A percentile compares a stretch with the other conserved stretches of the same genome.
phyloP scores from a whole-genome alignment of 2,113 vertebrate species.

The Lophius piscatorius region DNA sequence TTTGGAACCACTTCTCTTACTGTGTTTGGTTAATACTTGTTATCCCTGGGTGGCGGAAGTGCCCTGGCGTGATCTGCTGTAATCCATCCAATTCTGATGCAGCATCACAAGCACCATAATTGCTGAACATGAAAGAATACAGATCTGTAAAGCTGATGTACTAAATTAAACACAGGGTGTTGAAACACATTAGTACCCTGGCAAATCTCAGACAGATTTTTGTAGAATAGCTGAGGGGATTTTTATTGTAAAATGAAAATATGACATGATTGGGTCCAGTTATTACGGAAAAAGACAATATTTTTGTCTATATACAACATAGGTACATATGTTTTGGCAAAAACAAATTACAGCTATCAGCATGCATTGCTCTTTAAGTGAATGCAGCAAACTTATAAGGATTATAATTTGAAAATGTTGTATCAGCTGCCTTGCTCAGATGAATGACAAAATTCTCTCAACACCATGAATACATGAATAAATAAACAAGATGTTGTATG shows the following conservation, averaged over 20 bases:
- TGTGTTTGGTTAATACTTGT: constrained; percentile 27
- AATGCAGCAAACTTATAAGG: constrained; percentile 42
- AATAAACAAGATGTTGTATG: constrained; percentile 62
- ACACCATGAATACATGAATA: constrained; percentile 75
- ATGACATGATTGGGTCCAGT: constrained; percentile 12
- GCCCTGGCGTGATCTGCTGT: constrained; percentile 22
- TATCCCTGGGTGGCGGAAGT: constrained; percentile 16
- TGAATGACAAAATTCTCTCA: constrained; percentile 66
- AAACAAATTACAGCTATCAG: constrained; percentile 38
- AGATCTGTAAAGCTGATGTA: constrained; percentile 11
- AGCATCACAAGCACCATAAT: constrained; percentile 17
- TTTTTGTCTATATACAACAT: background rate
- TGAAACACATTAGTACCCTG: background rate
- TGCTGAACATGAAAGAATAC: constrained; percentile 32
- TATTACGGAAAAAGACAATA: constrained; percentile 14
- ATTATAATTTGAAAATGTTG: constrained; percentile 61
- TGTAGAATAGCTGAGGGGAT: background rate
- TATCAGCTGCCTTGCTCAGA: constrained; percentile 59
- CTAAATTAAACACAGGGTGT: constrained; percentile 9
- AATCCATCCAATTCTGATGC: constrained; percentile 43
- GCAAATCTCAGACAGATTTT: background rate
- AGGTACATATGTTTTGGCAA: constrained; percentile 6
- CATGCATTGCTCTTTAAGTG: constrained; percentile 21
- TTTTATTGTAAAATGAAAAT: background rate
- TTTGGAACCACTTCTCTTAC: constrained; percentile 15